Base-by-base conservation (phyloP, 2,888 invertebrate species). In the Drosophila helvetica region DNA sequence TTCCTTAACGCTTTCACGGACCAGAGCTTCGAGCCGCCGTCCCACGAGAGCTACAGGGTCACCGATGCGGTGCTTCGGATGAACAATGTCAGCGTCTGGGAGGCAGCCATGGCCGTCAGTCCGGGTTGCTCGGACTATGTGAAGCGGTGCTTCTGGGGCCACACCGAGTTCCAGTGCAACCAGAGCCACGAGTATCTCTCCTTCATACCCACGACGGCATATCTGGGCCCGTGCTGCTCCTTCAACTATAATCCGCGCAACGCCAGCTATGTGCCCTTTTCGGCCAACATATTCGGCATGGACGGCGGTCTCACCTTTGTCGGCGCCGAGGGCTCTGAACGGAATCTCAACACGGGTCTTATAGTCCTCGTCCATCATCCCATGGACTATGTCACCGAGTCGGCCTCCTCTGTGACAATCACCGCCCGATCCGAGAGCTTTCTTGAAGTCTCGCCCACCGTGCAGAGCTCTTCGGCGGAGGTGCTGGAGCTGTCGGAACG, bases 211-310 rank as follows among this genome's bases (percentile, higher is more conserved):
- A 91, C 92, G 0, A 91, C 90, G 0, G 91, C 92, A 0, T 90
- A 77, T 61, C 62, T 90, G 8, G 92, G 92, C 1, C 89, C 91
- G 5, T 92, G 92, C 53, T 92, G 92, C 67, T 92, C 92, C 4
- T 92, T 92, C 38, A 92, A 92, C 70, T 92, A 92, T 53, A 90
- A 92, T 80, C 91, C 92, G 0, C 86, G 88, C 18, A 92, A 92
- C 75, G 63, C 78, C 10, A 90, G 91, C 4, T 91, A 87, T 59
- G 80, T 90, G 5, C 91, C 92, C 17, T 92, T 92, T 58, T 89
- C 91, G 0, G 73, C 92, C 7, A 92, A 91, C 52, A 89, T 90
- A 18, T 92, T 91, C 52, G 92, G 92, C 58, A 82, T 91, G 66
- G 87, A 90, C 42, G 91, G 92, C 0, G 92, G 91, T 0, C 66